These are phyloP conservation scores for Synchiropus splendidus DNA, from an alignment of 2,113 vertebrate species.

Conservation along the genomic window DNA sequence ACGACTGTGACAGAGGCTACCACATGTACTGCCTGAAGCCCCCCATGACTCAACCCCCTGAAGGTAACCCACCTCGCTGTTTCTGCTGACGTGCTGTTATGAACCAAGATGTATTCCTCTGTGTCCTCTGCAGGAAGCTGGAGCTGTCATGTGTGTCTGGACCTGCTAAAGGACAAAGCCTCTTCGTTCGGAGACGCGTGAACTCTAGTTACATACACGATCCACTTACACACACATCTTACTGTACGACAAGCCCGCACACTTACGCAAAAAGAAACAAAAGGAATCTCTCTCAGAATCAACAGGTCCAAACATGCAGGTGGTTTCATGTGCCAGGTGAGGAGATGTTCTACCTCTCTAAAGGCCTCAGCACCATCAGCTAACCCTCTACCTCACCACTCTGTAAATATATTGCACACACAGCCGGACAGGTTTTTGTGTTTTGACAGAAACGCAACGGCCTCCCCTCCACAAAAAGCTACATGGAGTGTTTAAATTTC, in stretches of 20 bases:
- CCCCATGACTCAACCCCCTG: constrained; percentile 88
- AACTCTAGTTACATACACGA: constrained; percentile 1
- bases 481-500: constrained; percentile 13
- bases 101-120: constrained; percentile 19
- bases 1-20: constrained; percentile 97
- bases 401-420: constrained; percentile 5
- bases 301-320: constrained; percentile 9
- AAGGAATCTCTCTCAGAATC: constrained; percentile 7
- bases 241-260: constrained; percentile 14
- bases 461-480: constrained; percentile 17
- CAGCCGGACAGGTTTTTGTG: too few species aligned
- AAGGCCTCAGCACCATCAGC: constrained; percentile 26
- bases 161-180: constrained; percentile 88
- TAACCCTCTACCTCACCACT: constrained; percentile 53
- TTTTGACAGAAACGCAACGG: too few species aligned
- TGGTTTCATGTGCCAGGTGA: constrained; percentile 26
- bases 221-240: constrained; percentile 19
- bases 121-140: constrained; percentile 77
- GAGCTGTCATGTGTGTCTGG: constrained; percentile 95
- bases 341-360: constrained; percentile 41
- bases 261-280: not conserved
- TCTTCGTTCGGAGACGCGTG: constrained; percentile 71
- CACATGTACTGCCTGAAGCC: constrained; percentile 99
- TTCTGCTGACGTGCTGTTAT: not conserved
- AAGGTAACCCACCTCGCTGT: constrained; percentile 68